Evolutionary conservation across 2,888 invertebrate species (phyloP).

Genomic region (Drosophila formosana): DNA sequence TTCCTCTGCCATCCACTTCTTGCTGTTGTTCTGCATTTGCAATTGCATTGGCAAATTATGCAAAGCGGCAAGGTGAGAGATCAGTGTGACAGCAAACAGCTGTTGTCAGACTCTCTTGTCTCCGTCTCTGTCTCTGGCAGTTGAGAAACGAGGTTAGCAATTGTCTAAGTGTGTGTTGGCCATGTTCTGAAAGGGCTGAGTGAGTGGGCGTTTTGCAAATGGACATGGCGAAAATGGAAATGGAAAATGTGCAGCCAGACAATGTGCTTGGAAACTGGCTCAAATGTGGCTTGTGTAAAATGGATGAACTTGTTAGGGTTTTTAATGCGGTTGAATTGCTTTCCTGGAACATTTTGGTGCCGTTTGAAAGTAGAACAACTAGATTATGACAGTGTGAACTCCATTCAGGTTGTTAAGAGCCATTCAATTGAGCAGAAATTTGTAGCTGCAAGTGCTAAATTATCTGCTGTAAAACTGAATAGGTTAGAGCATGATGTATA

Average conservation of each 20-base stretch:
- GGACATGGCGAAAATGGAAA: constrained; percentile 44
- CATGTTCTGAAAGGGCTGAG: constrained; percentile 59
- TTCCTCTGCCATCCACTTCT: not conserved
- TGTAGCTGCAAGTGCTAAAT: not conserved
- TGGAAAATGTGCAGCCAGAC: constrained; percentile 20
- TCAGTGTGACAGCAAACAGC: constrained; percentile 74
- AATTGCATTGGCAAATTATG: constrained; percentile 63
- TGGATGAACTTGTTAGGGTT: constrained; percentile 43
- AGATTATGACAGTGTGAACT: constrained; percentile 34
- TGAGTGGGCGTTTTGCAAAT: constrained; percentile 58
- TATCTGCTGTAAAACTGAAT: not conserved
- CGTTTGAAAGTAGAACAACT: constrained; percentile 36
- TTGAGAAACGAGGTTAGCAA: constrained; percentile 66
- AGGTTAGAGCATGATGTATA: too few relatives aligned
- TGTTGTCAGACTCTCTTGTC: constrained; percentile 51
- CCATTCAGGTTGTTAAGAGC: not conserved
- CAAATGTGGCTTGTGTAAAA: constrained; percentile 34
- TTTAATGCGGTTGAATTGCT: constrained; percentile 47
- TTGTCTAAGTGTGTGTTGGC: constrained; percentile 46
- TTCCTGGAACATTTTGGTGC: constrained; percentile 30
- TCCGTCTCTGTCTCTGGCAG: constrained; percentile 5
- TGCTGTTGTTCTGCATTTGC: constrained; percentile 27
- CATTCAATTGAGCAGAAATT: constrained; percentile 4
- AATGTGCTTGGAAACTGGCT: constrained; percentile 56
- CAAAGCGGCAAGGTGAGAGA: constrained; percentile 64